Base-by-base conservation (phyloP, 2,888 invertebrate genomes). In the Polydrusus cervinus region DNA sequence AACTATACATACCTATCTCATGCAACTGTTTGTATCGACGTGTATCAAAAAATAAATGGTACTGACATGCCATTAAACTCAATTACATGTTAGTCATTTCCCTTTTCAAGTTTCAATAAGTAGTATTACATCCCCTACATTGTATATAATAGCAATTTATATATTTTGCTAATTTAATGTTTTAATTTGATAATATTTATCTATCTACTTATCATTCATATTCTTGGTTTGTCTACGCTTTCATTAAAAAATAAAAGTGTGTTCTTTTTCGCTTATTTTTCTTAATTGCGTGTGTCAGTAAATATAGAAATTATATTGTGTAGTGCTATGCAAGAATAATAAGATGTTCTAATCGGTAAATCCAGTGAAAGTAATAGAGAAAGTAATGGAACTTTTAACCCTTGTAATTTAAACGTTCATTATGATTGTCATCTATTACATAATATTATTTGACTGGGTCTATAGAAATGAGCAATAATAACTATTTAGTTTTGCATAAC, bases 281-380 rank as follows among this genome's bases (percentile, higher is more conserved):
- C 6, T n/a, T n/a, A 43, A 43, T n/a, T 43, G 43, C n/a, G n/a
- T n/a, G 43, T 43, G n/a, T 43, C 6, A n/a, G n/a, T 13, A 43
- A 13, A 10, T 43, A 13, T 3, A 13, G 3, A 13, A 43, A 43
- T 43, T 43, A 43, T n/a, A 43, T 43, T 43, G 43, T 13, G 3
- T n/a, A 43, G 43, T 6, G 13, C 43, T n/a, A 13, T n/a, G n/a
- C 43, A 60, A 60, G 16, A 64, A 25, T 47, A 30, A 9, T 25
- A 47, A 43, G 61, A 43, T 61, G 43, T 43, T 61, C 16, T 18
- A 45, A 45, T 43, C n/a, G 40, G 43, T 47, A 47, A 47, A 64
- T 30, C 14, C n/a, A 47, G 64, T 64, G 64, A 64, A 64, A 64
- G 64, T 47, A 30, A 49, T 9, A 30, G 64, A 47, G 64, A 64